These are phyloP conservation scores for Chaitophorus viminalis DNA, from an alignment of 2,888 invertebrate genomes.

Conservation along the genomic window DNA sequence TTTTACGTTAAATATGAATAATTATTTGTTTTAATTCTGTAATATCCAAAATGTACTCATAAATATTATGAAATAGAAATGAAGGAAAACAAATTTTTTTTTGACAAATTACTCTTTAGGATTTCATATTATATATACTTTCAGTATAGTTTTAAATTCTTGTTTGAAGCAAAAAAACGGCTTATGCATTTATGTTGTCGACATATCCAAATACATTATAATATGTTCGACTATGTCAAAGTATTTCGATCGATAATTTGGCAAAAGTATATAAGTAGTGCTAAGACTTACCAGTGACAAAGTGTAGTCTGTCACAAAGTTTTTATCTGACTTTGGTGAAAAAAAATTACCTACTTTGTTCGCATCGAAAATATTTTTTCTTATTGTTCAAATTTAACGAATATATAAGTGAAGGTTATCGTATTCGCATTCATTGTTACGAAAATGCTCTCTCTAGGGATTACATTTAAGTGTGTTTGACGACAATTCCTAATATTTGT, in stretches of 20 bases:
- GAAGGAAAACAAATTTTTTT: no score
- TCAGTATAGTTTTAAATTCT: background rate
- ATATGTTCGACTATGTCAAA: background rate
- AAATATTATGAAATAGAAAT: no score
- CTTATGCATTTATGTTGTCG: background rate
- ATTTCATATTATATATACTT: no score
- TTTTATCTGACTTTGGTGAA: background rate
- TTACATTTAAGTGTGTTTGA: background rate
- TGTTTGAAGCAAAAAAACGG: background rate
- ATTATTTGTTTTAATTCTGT: no score
- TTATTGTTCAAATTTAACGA: constrained; percentile 11
- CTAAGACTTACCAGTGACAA: constrained; percentile 6
- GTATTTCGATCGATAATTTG: background rate
- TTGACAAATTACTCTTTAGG: no score
- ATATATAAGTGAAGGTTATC: constrained; percentile 16
- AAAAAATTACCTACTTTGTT: constrained; percentile 6
- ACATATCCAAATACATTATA: background rate
- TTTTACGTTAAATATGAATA: no score
- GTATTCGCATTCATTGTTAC: constrained; percentile 13
- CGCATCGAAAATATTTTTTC: background rate
- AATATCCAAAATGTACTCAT: no score
- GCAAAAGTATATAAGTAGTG: background rate
- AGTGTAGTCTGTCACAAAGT: constrained; percentile 16
- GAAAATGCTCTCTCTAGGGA: constrained; percentile 26
- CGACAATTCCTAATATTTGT: constrained; percentile 33